phyloP scores from a whole-genome alignment of 2,888 invertebrate species.

The Papilio protenor region DNA sequence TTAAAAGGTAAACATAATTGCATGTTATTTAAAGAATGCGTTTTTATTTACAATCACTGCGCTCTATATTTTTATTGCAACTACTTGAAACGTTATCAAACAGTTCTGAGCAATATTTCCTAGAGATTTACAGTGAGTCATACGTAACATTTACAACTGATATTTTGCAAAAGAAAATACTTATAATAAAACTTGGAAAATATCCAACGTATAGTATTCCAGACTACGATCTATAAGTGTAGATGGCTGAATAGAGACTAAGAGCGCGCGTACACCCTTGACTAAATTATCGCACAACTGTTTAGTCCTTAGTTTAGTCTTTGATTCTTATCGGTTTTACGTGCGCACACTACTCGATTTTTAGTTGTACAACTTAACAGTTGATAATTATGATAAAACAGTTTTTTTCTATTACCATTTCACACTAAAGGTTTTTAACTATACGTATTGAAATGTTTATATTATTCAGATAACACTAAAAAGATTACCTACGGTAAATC shows the following conservation, averaged over 20 bases:
- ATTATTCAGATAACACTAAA: no score
- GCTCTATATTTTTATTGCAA: conserved; percentile 6
- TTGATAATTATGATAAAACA: no score
- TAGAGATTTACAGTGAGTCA: conserved; percentile 32
- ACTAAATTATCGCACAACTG: no score
- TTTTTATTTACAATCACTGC: not conserved
- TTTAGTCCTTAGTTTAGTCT: no score
- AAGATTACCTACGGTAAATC: not conserved
- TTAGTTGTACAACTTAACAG: no score
- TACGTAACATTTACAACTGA: not conserved
- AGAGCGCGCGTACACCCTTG: no score
- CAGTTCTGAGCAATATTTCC: conserved; percentile 9
- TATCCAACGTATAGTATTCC: conserved; percentile 14
- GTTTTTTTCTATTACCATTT: no score
- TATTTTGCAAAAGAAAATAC: conserved; percentile 17
- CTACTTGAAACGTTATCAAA: conserved; percentile 19
- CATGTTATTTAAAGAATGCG: not conserved
- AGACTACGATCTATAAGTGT: not conserved
- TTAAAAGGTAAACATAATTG: not conserved
- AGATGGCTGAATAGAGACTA: not conserved
- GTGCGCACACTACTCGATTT: no score
- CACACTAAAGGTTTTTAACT: no score
- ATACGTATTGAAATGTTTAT: no score
- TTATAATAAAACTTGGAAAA: conserved; percentile 20
- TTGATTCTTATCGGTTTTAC: no score